Evolutionary conservation across 1,140 invertebrate species (phyloP).

Genomic region (Drosophila subobscura): DNA sequence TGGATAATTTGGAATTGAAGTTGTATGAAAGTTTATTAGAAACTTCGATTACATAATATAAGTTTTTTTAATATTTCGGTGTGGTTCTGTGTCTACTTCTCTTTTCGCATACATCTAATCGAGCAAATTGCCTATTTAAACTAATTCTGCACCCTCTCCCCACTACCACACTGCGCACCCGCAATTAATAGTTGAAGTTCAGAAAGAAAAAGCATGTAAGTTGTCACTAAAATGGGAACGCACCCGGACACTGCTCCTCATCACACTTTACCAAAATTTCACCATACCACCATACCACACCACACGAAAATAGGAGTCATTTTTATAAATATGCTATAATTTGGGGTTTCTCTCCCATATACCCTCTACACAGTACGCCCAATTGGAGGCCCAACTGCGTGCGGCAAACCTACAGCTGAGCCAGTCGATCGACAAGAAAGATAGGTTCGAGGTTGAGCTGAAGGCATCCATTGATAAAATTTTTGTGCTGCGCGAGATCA

Average conservation of each 20-base stretch:
- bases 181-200: slow-evolving; percentile 54
- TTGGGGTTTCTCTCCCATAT: too few species aligned
- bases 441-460: slow-evolving; percentile 87
- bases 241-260: slow-evolving; percentile 16
- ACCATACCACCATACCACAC: not conserved
- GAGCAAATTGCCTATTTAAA: slow-evolving; percentile 34
- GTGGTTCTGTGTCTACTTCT: slow-evolving; percentile 15
- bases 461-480: slow-evolving; percentile 90
- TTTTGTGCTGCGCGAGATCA: slow-evolving; percentile 89
- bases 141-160: slow-evolving; percentile 18
- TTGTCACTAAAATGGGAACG: slow-evolving; percentile 40
- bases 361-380: slow-evolving; percentile 86
- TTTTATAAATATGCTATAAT: too few species aligned
- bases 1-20: not conserved
- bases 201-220: slow-evolving; percentile 69
- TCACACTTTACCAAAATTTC: not conserved
- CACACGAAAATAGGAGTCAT: too few species aligned
- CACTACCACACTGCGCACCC: slow-evolving; percentile 37
- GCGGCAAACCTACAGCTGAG: slow-evolving; percentile 87
- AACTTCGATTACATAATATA: not conserved
- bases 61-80: slow-evolving; percentile 7
- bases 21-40: not conserved
- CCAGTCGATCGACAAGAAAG: slow-evolving; percentile 86
- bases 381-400: slow-evolving; percentile 88
- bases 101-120: slow-evolving; percentile 60